These are phyloP conservation scores for Archaeoteleia sp. DNA, from an alignment of 2,888 invertebrate genomes.

Conservation along the genomic window DNA sequence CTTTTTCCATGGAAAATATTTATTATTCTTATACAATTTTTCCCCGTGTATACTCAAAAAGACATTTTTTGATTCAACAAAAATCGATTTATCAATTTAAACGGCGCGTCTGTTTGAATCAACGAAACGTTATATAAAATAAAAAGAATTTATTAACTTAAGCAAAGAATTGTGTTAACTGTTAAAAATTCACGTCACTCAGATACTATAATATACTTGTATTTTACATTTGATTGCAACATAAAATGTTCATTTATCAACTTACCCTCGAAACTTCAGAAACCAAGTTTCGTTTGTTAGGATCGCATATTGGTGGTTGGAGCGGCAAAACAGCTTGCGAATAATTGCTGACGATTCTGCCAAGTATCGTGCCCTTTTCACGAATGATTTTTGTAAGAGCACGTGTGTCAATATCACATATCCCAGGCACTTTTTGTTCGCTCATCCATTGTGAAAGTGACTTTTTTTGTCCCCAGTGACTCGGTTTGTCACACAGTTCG, in stretches of 20 bases:
- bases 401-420: constrained; percentile 95
- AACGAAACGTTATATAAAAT: too few relatives aligned
- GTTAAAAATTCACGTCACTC: too few relatives aligned
- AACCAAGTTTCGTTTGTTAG: constrained; percentile 92
- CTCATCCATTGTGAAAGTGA: constrained; percentile 92
- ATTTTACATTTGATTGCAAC: background rate
- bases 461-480: constrained; percentile 90
- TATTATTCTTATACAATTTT: too few relatives aligned
- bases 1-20: too few relatives aligned
- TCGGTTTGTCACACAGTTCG: constrained; percentile 89
- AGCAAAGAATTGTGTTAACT: too few relatives aligned
- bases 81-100: too few relatives aligned
- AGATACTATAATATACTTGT: background rate
- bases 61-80: too few relatives aligned
- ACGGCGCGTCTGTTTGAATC: too few relatives aligned
- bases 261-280: constrained; percentile 85
- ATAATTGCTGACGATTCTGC: constrained; percentile 76
- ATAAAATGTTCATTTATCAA: constrained; percentile 5
- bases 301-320: constrained; percentile 81
- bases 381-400: constrained; percentile 93
- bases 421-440: constrained; percentile 87
- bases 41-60: too few relatives aligned
- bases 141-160: too few relatives aligned
- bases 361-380: constrained; percentile 89
- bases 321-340: constrained; percentile 32